These are phyloP conservation scores for Scaptodrosophila lebanonensis DNA, from an alignment of 1,140 invertebrate genomes.

Conservation along the genomic window DNA sequence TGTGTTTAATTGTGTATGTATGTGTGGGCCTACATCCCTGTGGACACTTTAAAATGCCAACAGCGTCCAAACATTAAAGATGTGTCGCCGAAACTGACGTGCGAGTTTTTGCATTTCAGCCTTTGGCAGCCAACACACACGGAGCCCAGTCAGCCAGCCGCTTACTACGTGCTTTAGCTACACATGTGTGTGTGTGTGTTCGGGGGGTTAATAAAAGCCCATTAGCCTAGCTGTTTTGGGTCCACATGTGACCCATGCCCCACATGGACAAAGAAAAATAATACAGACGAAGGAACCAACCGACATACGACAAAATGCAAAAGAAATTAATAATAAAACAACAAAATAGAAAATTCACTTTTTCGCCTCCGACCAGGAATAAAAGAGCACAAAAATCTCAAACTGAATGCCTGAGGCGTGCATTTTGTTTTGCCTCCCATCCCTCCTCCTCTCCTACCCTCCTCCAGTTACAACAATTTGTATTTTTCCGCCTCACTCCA, in stretches of 20 bases:
- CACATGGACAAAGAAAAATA: slow-evolving; percentile 8
- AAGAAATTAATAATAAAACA: slow-evolving; percentile 72
- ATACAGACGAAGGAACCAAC: neutral
- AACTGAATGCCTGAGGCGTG: slow-evolving; percentile 25
- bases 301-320: slow-evolving; percentile 27
- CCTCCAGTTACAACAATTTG: too few relatives aligned
- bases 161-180: slow-evolving; percentile 1
- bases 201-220: slow-evolving; percentile 33
- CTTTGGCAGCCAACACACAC: slow-evolving; percentile 8
- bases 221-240: slow-evolving; percentile 45
- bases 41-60: slow-evolving; percentile 67
- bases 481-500: neutral
- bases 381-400: slow-evolving; percentile 28
- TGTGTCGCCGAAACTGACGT: slow-evolving; percentile 14
- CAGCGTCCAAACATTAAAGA: slow-evolving; percentile 57
- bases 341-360: slow-evolving; percentile 60
- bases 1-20: slow-evolving; percentile 55
- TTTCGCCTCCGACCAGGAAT: too few relatives aligned
- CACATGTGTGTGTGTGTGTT: slow-evolving; percentile 6
- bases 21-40: slow-evolving; percentile 32
- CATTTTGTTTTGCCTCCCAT: slow-evolving; percentile 16
- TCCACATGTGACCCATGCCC: slow-evolving; percentile 16
- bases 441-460: too few relatives aligned
- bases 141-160: neutral
- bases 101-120: slow-evolving; percentile 58